Evolutionary conservation across 2,888 invertebrate species (phyloP), one percentile per base, ranked within the genome.

Genomic region (Laothoe populi): DNA sequence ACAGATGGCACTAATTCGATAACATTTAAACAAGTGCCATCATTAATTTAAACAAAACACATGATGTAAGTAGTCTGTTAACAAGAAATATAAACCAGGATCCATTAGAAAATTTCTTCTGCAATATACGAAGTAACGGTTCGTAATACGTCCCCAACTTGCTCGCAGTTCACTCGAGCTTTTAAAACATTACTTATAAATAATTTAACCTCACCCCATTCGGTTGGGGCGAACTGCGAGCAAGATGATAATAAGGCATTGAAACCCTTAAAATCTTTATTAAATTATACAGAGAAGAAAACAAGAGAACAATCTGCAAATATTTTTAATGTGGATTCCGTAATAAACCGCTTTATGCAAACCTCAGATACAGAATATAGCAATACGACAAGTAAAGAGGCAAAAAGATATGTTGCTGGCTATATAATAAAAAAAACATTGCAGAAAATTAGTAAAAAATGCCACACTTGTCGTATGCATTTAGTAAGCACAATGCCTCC

Each of bases 91-190:
- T 66, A 3, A 67, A 66, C 19, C 64, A 65, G 24, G 65, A 66
- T 44, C 60, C 66, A 26, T 21, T 66, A 0, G 66, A 64, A 5
- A 66, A 63, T 45, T 64, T 63, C 11, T 68, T 68, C 59, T 60
- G 63, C 8, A 42, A 5, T 0, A 66, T 68, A 21, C 42, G 63
- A 19, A 45, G 45, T 45, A 45, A 45, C 19, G 45, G 45, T 7
- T 19, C 19, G 45, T 10, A 45, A 45, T 19, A 45, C 19, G 10
- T 10, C 5, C 10, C 35, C 35, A 5, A 35, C 35, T 10, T 35
- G 35, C 8, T 5, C 10, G 10, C 35, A 35, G 10, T 45, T 45
- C 19, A 45, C 19, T 21, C 7, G 8, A 19, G 45, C 21, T 1
- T 45, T 10, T 45, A 45, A 45, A 45, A 45, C 21, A 5, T 21